Evolutionary conservation across 1,140 invertebrate genomes (phyloP).

Genomic region (Copidosoma floridanum): DNA sequence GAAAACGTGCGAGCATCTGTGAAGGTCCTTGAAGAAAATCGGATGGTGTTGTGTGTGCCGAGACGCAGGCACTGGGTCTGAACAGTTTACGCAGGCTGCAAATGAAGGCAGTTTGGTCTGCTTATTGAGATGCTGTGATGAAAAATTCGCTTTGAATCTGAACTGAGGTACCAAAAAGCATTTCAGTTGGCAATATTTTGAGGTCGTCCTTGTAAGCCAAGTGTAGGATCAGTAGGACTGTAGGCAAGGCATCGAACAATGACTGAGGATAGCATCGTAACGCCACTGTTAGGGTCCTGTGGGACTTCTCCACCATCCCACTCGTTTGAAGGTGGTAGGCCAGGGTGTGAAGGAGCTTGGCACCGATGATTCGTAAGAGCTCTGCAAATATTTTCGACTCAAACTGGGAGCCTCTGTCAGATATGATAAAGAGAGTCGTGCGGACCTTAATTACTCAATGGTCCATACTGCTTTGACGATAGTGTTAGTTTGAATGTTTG

Average conservation of each 20-base stretch:
- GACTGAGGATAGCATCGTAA: background rate
- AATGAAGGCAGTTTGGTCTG: conserved; percentile 30
- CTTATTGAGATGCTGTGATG: conserved; percentile 14
- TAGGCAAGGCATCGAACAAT: background rate
- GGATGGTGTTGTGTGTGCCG: too few relatives aligned
- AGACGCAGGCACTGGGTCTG: too few relatives aligned
- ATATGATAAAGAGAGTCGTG: conserved; percentile 29
- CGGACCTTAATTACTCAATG: conserved; percentile 43
- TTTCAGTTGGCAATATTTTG: conserved; percentile 35
- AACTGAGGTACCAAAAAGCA: conserved; percentile 39
- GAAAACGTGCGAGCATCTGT: conserved; percentile 32
- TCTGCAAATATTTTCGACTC: too few relatives aligned
- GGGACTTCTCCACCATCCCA: too few relatives aligned
- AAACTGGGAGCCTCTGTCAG: too few relatives aligned
- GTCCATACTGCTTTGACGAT: conserved; percentile 39
- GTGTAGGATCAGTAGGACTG: background rate
- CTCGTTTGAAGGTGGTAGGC: too few relatives aligned
- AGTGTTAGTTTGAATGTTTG: conserved; percentile 46
- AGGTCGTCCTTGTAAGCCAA: conserved; percentile 32
- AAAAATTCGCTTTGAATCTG: conserved; percentile 46
- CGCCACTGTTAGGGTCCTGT: background rate
- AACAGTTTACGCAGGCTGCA: conserved; percentile 26
- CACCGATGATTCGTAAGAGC: too few relatives aligned
- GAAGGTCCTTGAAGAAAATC: conserved; percentile 24
- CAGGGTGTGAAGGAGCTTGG: too few relatives aligned